phyloP scores from a whole-genome alignment of 2,888 invertebrate genomes.

The Chymomyza caudatula region DNA sequence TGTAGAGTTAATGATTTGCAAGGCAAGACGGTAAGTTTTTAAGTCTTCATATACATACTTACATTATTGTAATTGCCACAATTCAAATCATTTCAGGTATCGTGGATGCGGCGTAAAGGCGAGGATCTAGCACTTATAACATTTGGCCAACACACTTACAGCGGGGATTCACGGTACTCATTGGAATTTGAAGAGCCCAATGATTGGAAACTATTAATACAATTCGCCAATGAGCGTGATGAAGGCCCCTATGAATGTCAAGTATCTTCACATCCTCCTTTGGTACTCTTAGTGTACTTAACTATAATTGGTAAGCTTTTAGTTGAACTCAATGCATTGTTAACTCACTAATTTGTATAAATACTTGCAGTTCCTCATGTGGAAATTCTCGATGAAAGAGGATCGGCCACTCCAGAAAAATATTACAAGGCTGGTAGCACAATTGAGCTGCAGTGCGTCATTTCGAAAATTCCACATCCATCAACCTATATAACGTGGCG shows the following conservation, averaged over 20 bases:
- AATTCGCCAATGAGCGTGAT: slow-evolving; percentile 86
- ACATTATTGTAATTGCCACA: background rate
- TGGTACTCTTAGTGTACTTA: slow-evolving; percentile 84
- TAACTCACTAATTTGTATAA: background rate
- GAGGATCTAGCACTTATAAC: slow-evolving; percentile 85
- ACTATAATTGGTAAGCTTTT: slow-evolving; percentile 85
- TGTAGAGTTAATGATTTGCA: slow-evolving; percentile 84
- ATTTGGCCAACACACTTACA: slow-evolving; percentile 83
- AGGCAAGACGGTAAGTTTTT: slow-evolving; percentile 82
- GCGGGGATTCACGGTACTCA: slow-evolving; percentile 84
- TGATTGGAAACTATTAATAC: slow-evolving; percentile 87
- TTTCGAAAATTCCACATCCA: slow-evolving; percentile 88
- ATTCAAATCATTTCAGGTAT: slow-evolving; percentile 78
- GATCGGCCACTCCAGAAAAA: slow-evolving; percentile 86
- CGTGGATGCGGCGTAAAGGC: slow-evolving; percentile 84
- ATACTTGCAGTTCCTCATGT: slow-evolving; percentile 85
- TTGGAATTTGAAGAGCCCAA: slow-evolving; percentile 85
- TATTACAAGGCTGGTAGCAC: slow-evolving; percentile 91
- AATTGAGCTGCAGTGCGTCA: slow-evolving; percentile 88
- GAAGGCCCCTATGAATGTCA: slow-evolving; percentile 89
- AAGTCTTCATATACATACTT: background rate
- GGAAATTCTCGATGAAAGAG: slow-evolving; percentile 88
- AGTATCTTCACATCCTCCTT: slow-evolving; percentile 87
- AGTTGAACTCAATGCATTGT: too few species aligned
- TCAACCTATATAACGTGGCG: slow-evolving; percentile 88